Conservation (phyloP, 2,888 invertebrate species). For the Emmelina monodactyla region DNA sequence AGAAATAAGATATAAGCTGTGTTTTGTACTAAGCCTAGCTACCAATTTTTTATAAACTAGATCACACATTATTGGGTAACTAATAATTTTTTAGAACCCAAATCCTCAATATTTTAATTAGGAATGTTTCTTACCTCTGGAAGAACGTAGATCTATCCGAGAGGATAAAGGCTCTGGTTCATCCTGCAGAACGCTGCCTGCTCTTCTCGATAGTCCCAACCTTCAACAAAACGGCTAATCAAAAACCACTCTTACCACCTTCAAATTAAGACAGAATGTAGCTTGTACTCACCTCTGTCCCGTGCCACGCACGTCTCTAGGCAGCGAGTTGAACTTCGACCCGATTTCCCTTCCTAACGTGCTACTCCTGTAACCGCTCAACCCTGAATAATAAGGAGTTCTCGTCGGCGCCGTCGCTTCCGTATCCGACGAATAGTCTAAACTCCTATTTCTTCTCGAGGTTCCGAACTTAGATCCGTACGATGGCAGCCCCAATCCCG, state of each 20-base stretch:
- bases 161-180: conserved; percentile 58
- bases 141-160: conserved; percentile 57
- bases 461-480: conserved; percentile 66
- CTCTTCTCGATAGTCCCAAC: conserved; percentile 46
- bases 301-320: conserved; percentile 71
- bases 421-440: conserved; percentile 95
- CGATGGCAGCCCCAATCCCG: conserved; percentile 46
- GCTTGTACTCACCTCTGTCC: conserved; percentile 66
- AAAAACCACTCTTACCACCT: too few species aligned
- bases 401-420: conserved; percentile 88
- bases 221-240: conserved; percentile 19
- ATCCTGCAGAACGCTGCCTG: conserved; percentile 54
- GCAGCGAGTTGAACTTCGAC: conserved; percentile 77
- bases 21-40: too few species aligned
- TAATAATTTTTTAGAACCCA: too few species aligned
- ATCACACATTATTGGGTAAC: too few species aligned
- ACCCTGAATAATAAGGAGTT: conserved; percentile 75
- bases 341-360: conserved; percentile 66
- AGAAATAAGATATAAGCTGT: too few species aligned
- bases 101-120: too few species aligned
- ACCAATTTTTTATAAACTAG: too few species aligned
- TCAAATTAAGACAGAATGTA: too few species aligned
- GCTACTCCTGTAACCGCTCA: conserved; percentile 56
- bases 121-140: conserved; percentile 58
- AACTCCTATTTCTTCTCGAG: conserved; percentile 77